Evolutionary conservation across 2,797 vertebrate genomes (phyloP).

Genomic region (Notolepis coatsorum): DNA sequence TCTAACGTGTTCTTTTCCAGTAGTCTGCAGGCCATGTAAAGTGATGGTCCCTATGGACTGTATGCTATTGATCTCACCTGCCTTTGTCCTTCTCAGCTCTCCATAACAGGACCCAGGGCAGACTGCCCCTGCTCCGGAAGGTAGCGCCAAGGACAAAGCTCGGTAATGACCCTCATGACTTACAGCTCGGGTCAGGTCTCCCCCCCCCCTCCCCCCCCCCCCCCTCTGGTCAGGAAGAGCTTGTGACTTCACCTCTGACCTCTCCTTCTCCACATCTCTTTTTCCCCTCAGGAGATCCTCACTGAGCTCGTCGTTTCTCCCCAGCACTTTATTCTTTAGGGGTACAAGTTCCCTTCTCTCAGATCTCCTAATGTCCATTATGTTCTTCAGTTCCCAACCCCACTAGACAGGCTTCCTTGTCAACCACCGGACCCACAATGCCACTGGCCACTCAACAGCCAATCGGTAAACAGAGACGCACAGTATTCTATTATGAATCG

Average conservation of each 20-base stretch:
- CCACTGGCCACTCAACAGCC: slow-evolving; percentile 67
- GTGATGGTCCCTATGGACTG: slow-evolving; percentile 16
- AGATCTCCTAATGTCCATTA: slow-evolving; percentile 63
- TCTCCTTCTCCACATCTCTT: slow-evolving; percentile 26
- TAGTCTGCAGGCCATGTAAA: slow-evolving; percentile 9
- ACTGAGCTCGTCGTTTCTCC: neutral
- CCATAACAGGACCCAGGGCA: slow-evolving; percentile 68
- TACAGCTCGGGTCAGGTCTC: slow-evolving; percentile 38
- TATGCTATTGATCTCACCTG: slow-evolving; percentile 51
- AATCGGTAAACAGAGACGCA: slow-evolving; percentile 72
- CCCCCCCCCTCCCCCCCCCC: neutral
- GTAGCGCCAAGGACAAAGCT: slow-evolving; percentile 65
- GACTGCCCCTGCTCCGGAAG: slow-evolving; percentile 40
- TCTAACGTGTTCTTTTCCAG: slow-evolving; percentile 44
- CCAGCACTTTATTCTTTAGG: slow-evolving; percentile 17
- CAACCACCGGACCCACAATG: slow-evolving; percentile 58
- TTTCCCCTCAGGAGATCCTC: slow-evolving; percentile 8
- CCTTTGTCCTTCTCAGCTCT: slow-evolving; percentile 66
- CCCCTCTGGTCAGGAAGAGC: slow-evolving; percentile 31
- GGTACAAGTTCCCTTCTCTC: slow-evolving; percentile 26
- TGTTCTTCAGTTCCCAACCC: slow-evolving; percentile 75
- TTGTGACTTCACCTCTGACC: slow-evolving; percentile 22
- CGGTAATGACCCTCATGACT: slow-evolving; percentile 73
- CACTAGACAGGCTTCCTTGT: slow-evolving; percentile 67
- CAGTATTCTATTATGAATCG: slow-evolving; percentile 36